These are phyloP conservation scores for Sminthopsis crassicaudata DNA, from an alignment of 2,113 vertebrate genomes.

Conservation along the genomic window DNA sequence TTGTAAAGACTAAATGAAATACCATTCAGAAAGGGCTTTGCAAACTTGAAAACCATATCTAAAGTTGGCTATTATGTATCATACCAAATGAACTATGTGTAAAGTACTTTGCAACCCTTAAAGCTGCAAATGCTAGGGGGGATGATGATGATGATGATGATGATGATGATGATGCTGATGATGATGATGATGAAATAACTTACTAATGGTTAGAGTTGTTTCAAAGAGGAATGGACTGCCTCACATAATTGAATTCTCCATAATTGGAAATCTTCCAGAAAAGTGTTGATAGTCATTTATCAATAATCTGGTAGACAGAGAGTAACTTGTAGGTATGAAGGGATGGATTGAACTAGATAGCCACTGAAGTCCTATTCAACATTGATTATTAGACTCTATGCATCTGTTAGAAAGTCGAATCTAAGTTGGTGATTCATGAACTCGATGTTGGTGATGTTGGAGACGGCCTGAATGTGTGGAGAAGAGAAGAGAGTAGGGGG, in stretches of 20 bases:
- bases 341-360: too few species aligned
- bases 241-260: not conserved
- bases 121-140: too few species aligned
- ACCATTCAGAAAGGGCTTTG: not conserved
- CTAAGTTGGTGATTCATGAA: not conserved
- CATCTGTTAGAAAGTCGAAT: too few species aligned
- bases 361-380: not conserved
- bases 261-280: not conserved
- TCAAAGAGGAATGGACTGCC: too few species aligned
- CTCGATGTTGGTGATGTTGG: not conserved
- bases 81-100: too few species aligned
- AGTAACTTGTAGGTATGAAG: not conserved
- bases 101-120: too few species aligned
- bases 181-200: too few species aligned
- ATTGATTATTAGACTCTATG: not conserved
- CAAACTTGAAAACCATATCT: not conserved
- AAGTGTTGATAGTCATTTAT: not conserved
- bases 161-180: too few species aligned
- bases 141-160: too few species aligned
- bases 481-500: not conserved
- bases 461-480: not conserved
- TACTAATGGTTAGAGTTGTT: too few species aligned
- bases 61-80: not conserved
- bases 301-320: not conserved
- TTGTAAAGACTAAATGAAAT: not conserved